Percentiles rank a stretch among this genome's conserved stretches.
Conservation (phyloP, 2,888 invertebrate species). For the Himalopsyche japonica region DNA sequence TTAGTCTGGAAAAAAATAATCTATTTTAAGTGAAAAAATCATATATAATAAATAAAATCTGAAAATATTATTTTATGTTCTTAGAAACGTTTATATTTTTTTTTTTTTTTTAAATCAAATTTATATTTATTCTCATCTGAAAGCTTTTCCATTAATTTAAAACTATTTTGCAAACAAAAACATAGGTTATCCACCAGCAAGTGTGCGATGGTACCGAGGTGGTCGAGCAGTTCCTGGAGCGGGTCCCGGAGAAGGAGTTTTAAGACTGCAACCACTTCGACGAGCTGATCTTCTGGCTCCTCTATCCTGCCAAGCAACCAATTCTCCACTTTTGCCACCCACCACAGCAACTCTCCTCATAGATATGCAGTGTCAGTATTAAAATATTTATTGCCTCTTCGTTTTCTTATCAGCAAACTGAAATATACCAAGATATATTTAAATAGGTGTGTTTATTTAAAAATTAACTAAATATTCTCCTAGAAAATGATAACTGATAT, state of each 20-base stretch:
- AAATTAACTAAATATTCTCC: too few relatives aligned
- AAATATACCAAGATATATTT: not conserved
- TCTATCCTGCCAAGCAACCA: slow-evolving; percentile 74
- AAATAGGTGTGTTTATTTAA: not conserved
- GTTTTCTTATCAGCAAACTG: not conserved
- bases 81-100: too few relatives aligned
- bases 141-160: too few relatives aligned
- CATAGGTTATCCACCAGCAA: slow-evolving; percentile 57
- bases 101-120: too few relatives aligned
- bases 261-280: slow-evolving; percentile 54
- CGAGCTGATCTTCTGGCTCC: slow-evolving; percentile 69
- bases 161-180: too few relatives aligned
- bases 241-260: slow-evolving; percentile 50
- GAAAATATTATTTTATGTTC: too few relatives aligned
- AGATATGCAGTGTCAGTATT: slow-evolving; percentile 25
- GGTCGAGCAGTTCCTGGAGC: slow-evolving; percentile 52
- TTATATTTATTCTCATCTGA: too few relatives aligned
- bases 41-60: too few relatives aligned
- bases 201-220: slow-evolving; percentile 56
- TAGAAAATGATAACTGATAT: too few relatives aligned
- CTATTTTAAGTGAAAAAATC: too few relatives aligned
- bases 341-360: slow-evolving; percentile 68
- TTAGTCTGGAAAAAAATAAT: too few relatives aligned
- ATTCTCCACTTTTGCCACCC: slow-evolving; percentile 70
- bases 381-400: not conserved